phyloP scores from a whole-genome alignment of 2,113 vertebrate species.

The Cygnus buccinator region DNA sequence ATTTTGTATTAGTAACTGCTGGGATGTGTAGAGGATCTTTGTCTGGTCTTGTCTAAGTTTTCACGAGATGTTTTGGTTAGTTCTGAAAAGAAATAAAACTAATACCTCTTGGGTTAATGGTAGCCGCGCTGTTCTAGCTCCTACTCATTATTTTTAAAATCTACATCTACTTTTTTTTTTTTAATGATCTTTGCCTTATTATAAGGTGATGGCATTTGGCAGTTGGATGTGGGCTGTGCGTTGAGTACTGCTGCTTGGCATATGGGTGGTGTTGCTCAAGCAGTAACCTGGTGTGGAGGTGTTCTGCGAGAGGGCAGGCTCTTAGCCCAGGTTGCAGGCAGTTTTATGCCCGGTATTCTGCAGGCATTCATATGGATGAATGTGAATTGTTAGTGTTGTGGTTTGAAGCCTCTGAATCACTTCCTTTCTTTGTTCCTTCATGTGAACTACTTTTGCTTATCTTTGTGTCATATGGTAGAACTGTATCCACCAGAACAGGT shows the following conservation, averaged over 20 bases:
- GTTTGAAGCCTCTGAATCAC: conserved; percentile 1
- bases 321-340: not conserved
- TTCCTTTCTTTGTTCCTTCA: not conserved
- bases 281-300: not conserved
- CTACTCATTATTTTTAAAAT: not conserved
- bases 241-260: not conserved
- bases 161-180: not conserved
- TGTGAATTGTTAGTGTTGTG: not conserved
- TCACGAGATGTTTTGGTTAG: not conserved
- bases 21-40: not conserved
- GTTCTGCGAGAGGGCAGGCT: not conserved
- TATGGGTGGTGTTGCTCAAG: not conserved
- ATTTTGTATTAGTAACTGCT: not conserved
- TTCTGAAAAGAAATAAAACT: not conserved
- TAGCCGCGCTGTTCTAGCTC: not conserved
- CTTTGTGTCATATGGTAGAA: not conserved
- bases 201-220: fast-evolving
- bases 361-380: not conserved
- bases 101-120: not conserved
- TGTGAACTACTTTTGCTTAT: not conserved
- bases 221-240: not conserved
- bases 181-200: not conserved
- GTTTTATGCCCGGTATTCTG: not conserved
- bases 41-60: not conserved
- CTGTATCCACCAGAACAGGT: not conserved